phyloP scores from a whole-genome alignment of 1,140 invertebrate species.

The Aphelenchoides fujianensis region DNA sequence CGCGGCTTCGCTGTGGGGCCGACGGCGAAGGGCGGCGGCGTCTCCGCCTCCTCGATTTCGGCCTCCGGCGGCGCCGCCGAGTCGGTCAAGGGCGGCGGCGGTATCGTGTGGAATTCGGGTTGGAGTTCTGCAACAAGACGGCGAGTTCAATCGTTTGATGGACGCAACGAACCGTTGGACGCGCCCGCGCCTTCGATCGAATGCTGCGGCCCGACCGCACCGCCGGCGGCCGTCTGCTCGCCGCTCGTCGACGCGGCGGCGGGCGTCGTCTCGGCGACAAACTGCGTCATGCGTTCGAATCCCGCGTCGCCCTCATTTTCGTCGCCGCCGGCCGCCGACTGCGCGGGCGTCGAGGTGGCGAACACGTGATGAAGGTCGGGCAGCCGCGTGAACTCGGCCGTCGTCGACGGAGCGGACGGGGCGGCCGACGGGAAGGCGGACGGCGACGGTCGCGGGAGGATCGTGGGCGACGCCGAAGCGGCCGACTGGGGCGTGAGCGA shows the following conservation, averaged over 20 bases:
- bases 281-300: slow-evolving; percentile 29
- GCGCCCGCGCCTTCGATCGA: not conserved
- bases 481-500: not conserved
- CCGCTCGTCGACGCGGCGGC: slow-evolving; percentile 4
- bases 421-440: too few relatives aligned
- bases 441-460: slow-evolving; percentile 12
- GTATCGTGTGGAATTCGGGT: slow-evolving; percentile 21
- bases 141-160: not conserved
- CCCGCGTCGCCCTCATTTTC: slow-evolving; percentile 30
- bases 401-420: not conserved
- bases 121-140: slow-evolving; percentile 17
- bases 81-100: slow-evolving; percentile 16
- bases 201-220: slow-evolving; percentile 11
- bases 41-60: slow-evolving; percentile 6
- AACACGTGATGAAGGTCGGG: slow-evolving; percentile 6
- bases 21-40: not conserved
- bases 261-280: slow-evolving; percentile 25
- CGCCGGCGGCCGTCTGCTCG: slow-evolving; percentile 1
- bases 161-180: slow-evolving; percentile 11
- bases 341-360: not conserved
- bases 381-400: not conserved
- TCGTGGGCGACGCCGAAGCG: not conserved
- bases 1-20: not conserved
- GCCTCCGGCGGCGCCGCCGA: slow-evolving; percentile 3
- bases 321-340: slow-evolving; percentile 15